Evolutionary conservation across 1,140 invertebrate genomes (phyloP).

Genomic region (Adoxophyes honmai): DNA sequence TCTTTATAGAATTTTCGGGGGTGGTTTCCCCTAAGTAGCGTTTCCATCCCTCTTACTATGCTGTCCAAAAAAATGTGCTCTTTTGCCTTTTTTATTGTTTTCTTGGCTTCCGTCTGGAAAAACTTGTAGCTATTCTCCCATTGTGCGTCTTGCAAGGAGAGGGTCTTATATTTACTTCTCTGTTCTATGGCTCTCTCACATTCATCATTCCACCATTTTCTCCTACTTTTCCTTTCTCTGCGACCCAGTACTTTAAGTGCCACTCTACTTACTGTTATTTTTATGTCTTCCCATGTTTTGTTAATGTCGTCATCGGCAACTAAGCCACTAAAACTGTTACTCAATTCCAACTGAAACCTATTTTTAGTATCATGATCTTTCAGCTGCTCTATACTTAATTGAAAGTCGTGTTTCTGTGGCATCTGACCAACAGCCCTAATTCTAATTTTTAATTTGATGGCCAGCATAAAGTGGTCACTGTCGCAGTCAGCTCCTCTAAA

Average conservation of each 20-base stretch:
- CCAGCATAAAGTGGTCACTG: constrained; percentile 23
- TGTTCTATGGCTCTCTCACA: not conserved
- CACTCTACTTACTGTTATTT: not conserved
- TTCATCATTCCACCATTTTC: not conserved
- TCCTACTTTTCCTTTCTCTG: not conserved
- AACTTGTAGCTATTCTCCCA: not conserved
- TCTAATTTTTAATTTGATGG: constrained; percentile 23
- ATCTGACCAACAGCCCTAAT: not conserved
- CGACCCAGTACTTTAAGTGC: not conserved
- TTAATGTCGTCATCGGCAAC: no score
- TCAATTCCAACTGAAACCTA: no score
- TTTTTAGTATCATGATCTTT: no score
- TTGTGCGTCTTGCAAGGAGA: not conserved
- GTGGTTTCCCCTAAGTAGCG: not conserved
- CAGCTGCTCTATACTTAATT: no score
- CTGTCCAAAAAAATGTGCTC: not conserved
- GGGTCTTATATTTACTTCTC: not conserved
- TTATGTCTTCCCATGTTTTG: not conserved
- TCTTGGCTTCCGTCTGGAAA: not conserved
- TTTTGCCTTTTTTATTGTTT: not conserved
- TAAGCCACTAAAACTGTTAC: no score
- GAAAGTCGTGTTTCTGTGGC: no score
- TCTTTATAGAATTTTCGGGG: constrained; percentile 3
- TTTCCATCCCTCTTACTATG: not conserved
- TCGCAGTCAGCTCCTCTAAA: constrained; percentile 25